Conservation (phyloP, 1,140 invertebrate species). For the Papilio aristodemus region DNA sequence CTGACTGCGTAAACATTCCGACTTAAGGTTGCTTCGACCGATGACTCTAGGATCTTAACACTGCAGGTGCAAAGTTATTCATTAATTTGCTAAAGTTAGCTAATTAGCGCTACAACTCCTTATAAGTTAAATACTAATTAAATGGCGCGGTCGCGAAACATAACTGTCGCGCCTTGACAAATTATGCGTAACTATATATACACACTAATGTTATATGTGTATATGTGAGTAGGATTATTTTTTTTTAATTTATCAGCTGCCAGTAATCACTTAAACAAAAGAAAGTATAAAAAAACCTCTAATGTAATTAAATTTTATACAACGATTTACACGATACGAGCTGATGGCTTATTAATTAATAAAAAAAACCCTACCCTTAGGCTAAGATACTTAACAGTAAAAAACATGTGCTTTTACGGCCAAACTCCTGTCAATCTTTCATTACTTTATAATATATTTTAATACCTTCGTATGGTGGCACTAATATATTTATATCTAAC, state of each 20-base stretch:
- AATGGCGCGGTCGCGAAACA: constrained; percentile 1
- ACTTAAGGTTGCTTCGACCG: neutral
- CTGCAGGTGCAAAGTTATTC: neutral
- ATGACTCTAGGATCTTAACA: neutral
- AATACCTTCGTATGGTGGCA: too few species aligned
- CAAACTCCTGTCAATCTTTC: too few species aligned
- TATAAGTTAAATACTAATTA: constrained; percentile 6
- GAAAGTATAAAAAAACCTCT: too few species aligned
- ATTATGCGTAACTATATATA: neutral
- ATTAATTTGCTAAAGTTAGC: neutral
- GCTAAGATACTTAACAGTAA: too few species aligned
- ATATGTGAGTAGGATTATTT: neutral
- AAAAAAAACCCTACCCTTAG: too few species aligned
- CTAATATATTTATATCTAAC: too few species aligned
- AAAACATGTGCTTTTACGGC: too few species aligned
- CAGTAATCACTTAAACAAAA: neutral
- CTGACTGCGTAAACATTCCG: neutral
- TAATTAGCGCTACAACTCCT: constrained; percentile 6
- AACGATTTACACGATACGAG: too few species aligned
- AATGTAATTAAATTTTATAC: too few species aligned
- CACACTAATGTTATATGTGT: neutral
- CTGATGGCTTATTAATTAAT: too few species aligned
- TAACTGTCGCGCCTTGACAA: constrained; percentile 4
- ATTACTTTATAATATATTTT: too few species aligned
- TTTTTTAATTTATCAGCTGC: constrained; percentile 3